Conservation (phyloP, 2,113 vertebrate genomes). For the Myiozetetes cayanensis region DNA sequence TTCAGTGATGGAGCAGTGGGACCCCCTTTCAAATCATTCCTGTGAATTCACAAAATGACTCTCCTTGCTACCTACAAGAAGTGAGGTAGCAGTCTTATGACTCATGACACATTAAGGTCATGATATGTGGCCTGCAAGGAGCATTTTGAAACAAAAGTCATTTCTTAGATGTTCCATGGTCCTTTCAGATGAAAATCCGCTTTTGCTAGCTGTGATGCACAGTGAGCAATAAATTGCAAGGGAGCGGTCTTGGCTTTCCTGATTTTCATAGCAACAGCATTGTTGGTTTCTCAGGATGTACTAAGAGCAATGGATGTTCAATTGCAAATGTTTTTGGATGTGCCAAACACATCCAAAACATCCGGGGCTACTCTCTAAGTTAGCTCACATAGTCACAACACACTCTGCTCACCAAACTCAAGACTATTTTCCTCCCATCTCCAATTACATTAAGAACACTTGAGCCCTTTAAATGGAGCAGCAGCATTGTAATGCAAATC, state of each 20-base stretch:
- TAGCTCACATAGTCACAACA: not conserved
- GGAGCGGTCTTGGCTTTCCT: not conserved
- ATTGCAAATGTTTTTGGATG: not conserved
- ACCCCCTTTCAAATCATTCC: not conserved
- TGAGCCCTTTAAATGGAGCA: not conserved
- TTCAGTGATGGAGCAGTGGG: fast-evolving
- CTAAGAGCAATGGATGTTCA: not conserved
- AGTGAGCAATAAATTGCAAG: not conserved
- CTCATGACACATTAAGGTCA: not conserved
- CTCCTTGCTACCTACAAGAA: not conserved
- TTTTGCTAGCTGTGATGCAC: not conserved
- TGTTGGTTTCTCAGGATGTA: not conserved
- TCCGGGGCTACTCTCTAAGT: not conserved
- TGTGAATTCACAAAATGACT: not conserved
- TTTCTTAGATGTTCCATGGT: not conserved
- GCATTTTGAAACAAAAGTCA: not conserved
- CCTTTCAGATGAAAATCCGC: not conserved
- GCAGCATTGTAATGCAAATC: not conserved
- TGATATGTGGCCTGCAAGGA: not conserved
- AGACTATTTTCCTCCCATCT: not conserved
- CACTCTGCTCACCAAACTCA: not conserved
- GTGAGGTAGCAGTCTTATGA: not conserved
- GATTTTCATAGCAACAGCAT: not conserved
- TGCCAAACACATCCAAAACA: not conserved
- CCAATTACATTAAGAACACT: not conserved